Evolutionary conservation across 2,113 vertebrate genomes (phyloP).

Genomic region (Marmota monax): DNA sequence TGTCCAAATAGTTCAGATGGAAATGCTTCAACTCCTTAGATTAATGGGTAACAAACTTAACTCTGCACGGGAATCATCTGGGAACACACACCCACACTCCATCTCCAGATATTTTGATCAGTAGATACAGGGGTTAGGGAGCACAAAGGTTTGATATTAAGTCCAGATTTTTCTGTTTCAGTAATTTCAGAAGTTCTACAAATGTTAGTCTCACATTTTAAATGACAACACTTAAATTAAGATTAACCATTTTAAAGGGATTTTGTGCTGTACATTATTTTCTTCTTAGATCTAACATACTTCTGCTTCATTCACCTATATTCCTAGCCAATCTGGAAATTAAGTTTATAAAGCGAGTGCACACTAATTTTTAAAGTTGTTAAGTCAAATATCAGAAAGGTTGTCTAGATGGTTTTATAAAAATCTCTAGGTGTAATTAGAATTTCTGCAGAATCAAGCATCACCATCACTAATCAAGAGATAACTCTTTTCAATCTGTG

Average conservation of each 20-base stretch:
- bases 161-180: background rate
- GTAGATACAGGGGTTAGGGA: background rate
- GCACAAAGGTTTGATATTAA: background rate
- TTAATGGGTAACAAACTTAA: background rate
- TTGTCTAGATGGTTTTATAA: background rate
- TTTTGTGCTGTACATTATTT: accelerated
- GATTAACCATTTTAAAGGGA: background rate
- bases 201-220: background rate
- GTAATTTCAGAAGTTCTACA: background rate
- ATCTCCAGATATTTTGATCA: background rate
- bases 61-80: background rate
- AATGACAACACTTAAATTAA: background rate
- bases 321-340: background rate
- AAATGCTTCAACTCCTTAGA: background rate
- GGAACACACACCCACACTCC: background rate
- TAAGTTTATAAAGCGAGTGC: background rate
- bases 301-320: background rate
- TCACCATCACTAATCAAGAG: background rate
- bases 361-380: background rate
- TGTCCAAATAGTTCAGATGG: background rate
- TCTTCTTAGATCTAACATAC: background rate
- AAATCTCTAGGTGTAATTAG: background rate
- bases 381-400: background rate
- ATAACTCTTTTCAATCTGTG: background rate
- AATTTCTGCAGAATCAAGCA: background rate